Conservation (phyloP, 2,113 vertebrate species). For the Otis tarda region DNA sequence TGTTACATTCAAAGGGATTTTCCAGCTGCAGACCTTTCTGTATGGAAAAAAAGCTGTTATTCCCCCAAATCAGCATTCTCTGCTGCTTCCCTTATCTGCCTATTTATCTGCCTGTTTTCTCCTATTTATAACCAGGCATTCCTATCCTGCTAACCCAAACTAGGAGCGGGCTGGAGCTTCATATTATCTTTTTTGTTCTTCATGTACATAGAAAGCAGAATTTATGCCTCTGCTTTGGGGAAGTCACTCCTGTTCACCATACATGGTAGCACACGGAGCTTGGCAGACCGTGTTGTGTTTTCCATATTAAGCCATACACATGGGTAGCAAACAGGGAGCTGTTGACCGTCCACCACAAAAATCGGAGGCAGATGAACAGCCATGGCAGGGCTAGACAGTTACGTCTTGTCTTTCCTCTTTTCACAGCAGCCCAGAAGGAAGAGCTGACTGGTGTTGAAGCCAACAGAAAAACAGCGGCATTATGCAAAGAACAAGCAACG, state of each 20-base stretch:
- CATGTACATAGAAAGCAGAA: conserved; percentile 41
- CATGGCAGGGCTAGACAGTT: rapidly evolving
- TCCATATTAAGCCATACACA: conserved; percentile 77
- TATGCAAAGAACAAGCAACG: background rate
- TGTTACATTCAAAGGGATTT: background rate
- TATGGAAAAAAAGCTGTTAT: background rate
- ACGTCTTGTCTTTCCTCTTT: background rate
- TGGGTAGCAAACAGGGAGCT: conserved; percentile 68
- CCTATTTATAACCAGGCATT: conserved; percentile 44
- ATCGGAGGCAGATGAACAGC: background rate
- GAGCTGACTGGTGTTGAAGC: background rate
- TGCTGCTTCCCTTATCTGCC: conserved; percentile 30
- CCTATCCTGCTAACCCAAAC: conserved; percentile 25
- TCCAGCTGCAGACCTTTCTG: background rate
- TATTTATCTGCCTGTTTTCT: background rate
- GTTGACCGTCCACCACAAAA: background rate
- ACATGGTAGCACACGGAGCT: conserved; percentile 67
- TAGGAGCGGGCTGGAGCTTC: conserved; percentile 20
- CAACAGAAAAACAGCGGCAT: background rate
- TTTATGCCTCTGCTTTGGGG: conserved; percentile 39
- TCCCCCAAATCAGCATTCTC: background rate
- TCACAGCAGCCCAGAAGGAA: background rate
- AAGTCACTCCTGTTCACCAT: conserved; percentile 74
- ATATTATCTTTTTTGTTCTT: conserved; percentile 46
- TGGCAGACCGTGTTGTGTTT: conserved; percentile 53